Evolutionary conservation across 1,140 invertebrate genomes (phyloP).

Genomic region (Heterodera carotae): DNA sequence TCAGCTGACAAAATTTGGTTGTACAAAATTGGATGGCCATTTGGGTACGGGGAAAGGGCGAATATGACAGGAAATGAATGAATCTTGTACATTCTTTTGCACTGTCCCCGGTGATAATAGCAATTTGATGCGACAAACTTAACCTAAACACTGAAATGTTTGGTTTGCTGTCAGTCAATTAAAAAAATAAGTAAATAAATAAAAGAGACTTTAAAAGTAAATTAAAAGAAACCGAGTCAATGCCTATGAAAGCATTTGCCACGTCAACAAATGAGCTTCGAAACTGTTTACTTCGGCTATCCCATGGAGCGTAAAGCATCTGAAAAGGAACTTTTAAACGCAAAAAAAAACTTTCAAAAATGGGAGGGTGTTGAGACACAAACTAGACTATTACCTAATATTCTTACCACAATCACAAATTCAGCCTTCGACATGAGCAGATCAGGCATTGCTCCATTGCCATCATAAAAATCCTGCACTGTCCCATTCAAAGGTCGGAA

Average conservation of each 20-base stretch:
- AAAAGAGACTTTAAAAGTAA: neutral
- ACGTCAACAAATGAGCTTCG: constrained; percentile 21
- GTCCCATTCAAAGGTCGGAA: constrained; percentile 3
- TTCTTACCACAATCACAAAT: constrained; percentile 21
- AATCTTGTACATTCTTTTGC: constrained; percentile 24
- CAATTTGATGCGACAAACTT: constrained; percentile 30
- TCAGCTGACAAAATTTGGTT: constrained; percentile 23
- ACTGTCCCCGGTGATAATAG: constrained; percentile 16
- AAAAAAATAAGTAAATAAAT: too few relatives aligned
- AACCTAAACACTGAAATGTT: constrained; percentile 10
- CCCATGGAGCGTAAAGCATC: constrained; percentile 29
- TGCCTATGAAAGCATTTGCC: neutral
- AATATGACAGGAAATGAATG: constrained; percentile 26
- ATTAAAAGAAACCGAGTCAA: constrained; percentile 23
- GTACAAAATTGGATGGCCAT: constrained; percentile 17
- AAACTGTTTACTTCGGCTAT: constrained; percentile 13
- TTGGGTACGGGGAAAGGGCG: constrained; percentile 14
- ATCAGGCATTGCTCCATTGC: constrained; percentile 10
- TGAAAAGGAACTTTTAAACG: neutral
- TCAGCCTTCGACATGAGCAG: constrained; percentile 4
- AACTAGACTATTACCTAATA: neutral
- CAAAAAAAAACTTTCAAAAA: too few relatives aligned
- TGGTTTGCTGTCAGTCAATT: neutral
- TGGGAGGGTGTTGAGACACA: too few relatives aligned
- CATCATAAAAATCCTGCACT: constrained; percentile 17